phyloP scores from a whole-genome alignment of 2,797 vertebrate species.

The Psittacula derbiana region DNA sequence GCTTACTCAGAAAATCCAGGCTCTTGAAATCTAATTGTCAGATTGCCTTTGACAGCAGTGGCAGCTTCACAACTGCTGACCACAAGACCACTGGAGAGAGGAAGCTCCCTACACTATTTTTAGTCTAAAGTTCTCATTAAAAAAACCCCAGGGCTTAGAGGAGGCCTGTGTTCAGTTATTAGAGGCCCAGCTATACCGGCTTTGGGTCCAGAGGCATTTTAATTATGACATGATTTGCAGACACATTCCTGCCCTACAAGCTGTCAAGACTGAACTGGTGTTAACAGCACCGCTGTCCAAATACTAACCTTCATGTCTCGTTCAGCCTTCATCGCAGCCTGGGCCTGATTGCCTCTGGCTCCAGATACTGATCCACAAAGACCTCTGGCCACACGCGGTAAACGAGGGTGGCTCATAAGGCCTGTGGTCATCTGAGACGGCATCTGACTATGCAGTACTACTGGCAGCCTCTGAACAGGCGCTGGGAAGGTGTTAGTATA shows the following conservation, averaged over 20 bases:
- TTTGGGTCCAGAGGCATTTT: constrained; percentile 58
- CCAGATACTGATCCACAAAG: constrained; percentile 84
- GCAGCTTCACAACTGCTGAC: constrained; percentile 16
- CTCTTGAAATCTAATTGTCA: neutral
- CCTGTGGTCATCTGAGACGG: constrained; percentile 89
- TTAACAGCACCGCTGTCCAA: constrained; percentile 38
- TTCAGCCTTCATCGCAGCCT: constrained; percentile 89
- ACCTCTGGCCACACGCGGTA: constrained; percentile 85
- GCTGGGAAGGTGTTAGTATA: constrained; percentile 92
- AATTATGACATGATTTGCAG: constrained; percentile 41
- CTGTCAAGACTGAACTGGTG: constrained; percentile 58
- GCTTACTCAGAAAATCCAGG: neutral
- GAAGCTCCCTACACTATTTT: neutral
- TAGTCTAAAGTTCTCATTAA: neutral
- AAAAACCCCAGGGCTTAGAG: neutral
- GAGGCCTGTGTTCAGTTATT: constrained; percentile 1
- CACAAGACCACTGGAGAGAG: neutral
- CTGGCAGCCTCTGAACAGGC: constrained; percentile 89
- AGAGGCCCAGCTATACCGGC: neutral
- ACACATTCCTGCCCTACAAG: constrained; percentile 60
- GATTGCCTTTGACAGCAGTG: neutral
- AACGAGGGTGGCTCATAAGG: constrained; percentile 91
- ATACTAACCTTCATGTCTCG: constrained; percentile 90
- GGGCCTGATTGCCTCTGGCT: constrained; percentile 86
- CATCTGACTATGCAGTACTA: constrained; percentile 84